These are phyloP conservation scores for Pinna nobilis DNA, from an alignment of 1,140 invertebrate species.

Conservation along the genomic window DNA sequence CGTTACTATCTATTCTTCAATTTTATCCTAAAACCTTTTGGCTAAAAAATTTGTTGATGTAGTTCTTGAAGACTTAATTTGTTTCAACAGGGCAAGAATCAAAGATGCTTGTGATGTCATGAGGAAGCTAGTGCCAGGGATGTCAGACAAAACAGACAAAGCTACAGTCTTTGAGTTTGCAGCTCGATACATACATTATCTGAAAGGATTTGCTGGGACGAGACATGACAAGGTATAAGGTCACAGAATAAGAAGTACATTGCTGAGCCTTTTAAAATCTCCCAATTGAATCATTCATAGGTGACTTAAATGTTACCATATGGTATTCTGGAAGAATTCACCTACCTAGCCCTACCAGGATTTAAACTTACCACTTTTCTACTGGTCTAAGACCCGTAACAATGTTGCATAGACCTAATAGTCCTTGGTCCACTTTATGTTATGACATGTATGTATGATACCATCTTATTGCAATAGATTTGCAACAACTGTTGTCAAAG, in stretches of 20 bases:
- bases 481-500: too few relatives aligned
- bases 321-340: background rate
- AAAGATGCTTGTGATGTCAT: slow-evolving; percentile 73
- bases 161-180: slow-evolving; percentile 75
- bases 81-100: slow-evolving; percentile 67
- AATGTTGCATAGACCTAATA: too few relatives aligned
- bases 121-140: slow-evolving; percentile 71
- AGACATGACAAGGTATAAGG: slow-evolving; percentile 70
- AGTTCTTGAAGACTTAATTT: background rate
- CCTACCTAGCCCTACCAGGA: background rate
- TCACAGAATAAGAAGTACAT: background rate
- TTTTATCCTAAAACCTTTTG: background rate
- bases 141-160: slow-evolving; percentile 75
- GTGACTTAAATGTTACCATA: background rate
- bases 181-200: slow-evolving; percentile 71
- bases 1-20: background rate
- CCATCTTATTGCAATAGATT: too few relatives aligned
- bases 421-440: too few relatives aligned
- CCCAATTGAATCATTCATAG: background rate
- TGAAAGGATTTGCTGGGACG: slow-evolving; percentile 64
- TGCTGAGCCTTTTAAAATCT: background rate
- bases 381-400: too few relatives aligned
- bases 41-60: background rate
- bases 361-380: too few relatives aligned
- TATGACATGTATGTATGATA: too few relatives aligned